A percentile compares a stretch with the other conserved stretches of the same genome.
Conservation (phyloP, 1,140 invertebrate genomes). For the Drosophila tsacasi region DNA sequence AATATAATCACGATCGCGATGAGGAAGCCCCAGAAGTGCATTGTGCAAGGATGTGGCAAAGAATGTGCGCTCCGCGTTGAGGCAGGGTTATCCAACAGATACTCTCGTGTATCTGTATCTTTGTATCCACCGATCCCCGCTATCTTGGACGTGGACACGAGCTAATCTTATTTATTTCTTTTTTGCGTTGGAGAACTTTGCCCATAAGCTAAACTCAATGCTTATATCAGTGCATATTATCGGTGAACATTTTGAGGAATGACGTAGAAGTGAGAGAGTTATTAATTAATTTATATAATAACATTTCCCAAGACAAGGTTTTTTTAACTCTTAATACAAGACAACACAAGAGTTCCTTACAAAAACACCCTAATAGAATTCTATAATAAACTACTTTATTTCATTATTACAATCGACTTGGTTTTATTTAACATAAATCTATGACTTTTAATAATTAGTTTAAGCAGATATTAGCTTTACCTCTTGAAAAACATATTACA, state of each 20-base stretch:
- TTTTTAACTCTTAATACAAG: neutral
- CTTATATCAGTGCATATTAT: neutral
- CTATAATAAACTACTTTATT: neutral
- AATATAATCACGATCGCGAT: slow-evolving; percentile 38
- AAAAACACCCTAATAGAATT: neutral
- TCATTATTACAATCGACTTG: neutral
- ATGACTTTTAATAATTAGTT: neutral
- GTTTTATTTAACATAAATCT: neutral
- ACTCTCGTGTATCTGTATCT: slow-evolving; percentile 3
- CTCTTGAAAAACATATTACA: neutral
- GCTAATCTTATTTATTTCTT: slow-evolving; percentile 10
- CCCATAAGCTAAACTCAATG: neutral
- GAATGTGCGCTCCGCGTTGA: slow-evolving; percentile 44
- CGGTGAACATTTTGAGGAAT: neutral
- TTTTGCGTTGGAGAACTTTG: too few species aligned
- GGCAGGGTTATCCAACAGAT: slow-evolving; percentile 22
- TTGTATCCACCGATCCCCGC: neutral
- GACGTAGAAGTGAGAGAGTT: neutral
- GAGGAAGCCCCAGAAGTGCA: slow-evolving; percentile 52
- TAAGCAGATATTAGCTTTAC: neutral
- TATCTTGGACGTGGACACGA: slow-evolving; percentile 31
- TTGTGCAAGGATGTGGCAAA: slow-evolving; percentile 53
- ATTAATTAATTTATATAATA: neutral
- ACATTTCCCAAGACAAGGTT: too few species aligned
- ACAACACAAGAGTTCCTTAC: neutral